Base-by-base conservation (phyloP, 2,888 invertebrate species). In the Eutolmus rufibarbis region DNA sequence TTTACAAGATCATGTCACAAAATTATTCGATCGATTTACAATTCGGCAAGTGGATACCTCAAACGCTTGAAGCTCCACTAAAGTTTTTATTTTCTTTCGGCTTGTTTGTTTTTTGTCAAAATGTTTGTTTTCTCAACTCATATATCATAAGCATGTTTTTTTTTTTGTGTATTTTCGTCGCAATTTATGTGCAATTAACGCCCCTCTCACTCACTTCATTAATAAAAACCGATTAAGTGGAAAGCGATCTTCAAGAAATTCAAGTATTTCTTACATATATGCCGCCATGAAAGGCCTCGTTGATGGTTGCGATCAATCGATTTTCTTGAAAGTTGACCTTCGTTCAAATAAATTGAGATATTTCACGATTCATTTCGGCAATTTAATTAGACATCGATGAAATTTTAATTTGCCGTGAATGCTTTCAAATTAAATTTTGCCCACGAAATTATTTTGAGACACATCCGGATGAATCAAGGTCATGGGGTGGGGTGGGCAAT, bases 341-440 rank as follows among this genome's bases (percentile, higher is more conserved):
- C 23, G 7, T 51, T n/a, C 7, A 16, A 43, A 37, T 23, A 19
- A 78, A 78, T 9, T 51, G 23, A 79, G 31, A 56, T 79, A 79
- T 79, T 79, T 79, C 79, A 79, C 79, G 79, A 28, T 79, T 28
- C 19, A 79, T 79, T 79, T 51, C 31, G 79, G 66, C 51, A 43
- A 51, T 28, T 79, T 40, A 79, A 79, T 66, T 66, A 66, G 51
- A 78, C n/a, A 78, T 43, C 43, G 78, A 40, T 78, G 78, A 78
- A 46, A 78, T n/a, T 78, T 78, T 40, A 40, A 78, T 78, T 78
- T 43, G 43, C 23, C 31, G 37, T 76, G 76, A 76, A 76, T 76
- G 19, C 28, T n/a, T 76, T 37, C n/a, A 76, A 34, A 40, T 31
- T 34, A 23, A n/a, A 28, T 66, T 12, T 66, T 8, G 66, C 66